phyloP scores from a whole-genome alignment of 2,113 vertebrate species.

The Chrysochloris asiatica region DNA sequence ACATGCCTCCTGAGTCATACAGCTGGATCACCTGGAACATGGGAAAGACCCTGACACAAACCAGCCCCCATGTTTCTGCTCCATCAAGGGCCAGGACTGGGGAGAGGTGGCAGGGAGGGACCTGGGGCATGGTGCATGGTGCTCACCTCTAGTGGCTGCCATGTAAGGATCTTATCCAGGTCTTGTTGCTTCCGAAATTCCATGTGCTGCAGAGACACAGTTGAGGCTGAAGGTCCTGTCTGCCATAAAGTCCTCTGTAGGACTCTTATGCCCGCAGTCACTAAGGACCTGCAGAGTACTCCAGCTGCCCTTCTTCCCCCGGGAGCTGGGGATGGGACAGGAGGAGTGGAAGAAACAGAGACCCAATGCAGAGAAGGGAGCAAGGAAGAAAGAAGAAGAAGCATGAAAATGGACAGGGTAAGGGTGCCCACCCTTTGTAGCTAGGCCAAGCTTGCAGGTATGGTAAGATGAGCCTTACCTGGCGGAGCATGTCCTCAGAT shows the following conservation, averaged over 20 bases:
- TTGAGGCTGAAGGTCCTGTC: not conserved
- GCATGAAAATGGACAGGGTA: accelerated
- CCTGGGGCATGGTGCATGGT: accelerated
- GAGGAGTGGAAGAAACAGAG: not conserved
- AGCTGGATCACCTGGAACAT: constrained; percentile 89
- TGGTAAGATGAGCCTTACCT: constrained; percentile 84
- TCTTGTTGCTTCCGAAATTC: constrained; percentile 92
- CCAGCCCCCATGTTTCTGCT: not conserved
- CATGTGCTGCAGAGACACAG: constrained; percentile 84
- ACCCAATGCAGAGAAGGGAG: not conserved
- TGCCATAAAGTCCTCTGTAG: not conserved
- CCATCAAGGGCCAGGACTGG: not conserved
- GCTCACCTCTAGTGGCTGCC: constrained; percentile 92
- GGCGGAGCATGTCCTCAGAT: constrained; percentile 93
- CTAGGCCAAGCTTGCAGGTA: accelerated
- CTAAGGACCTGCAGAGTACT: not conserved
- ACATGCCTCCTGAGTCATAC: constrained; percentile 92
- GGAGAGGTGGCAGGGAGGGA: accelerated
- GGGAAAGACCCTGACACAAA: accelerated
- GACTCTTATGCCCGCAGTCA: not conserved
- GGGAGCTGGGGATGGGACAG: not conserved
- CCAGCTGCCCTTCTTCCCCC: not conserved
- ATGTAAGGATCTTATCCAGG: constrained; percentile 87
- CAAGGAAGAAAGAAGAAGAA: not conserved
- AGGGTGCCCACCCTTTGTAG: accelerated